phyloP scores from a whole-genome alignment of 2,113 vertebrate species.

The Cyanistes caeruleus region DNA sequence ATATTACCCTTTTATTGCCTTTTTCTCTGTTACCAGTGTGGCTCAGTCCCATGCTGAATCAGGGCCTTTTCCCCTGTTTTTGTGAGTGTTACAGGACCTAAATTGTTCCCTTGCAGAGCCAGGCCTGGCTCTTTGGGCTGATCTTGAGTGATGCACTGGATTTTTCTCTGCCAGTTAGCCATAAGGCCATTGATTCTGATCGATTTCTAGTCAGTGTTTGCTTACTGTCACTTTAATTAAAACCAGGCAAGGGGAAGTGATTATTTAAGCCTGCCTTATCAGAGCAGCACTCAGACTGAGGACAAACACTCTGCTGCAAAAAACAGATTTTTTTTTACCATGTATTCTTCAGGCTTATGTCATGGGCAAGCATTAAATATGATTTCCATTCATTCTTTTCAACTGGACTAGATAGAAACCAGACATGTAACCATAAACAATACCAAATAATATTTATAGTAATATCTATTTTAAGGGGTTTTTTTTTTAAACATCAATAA shows the following conservation, averaged over 20 bases:
- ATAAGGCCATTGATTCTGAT: slow-evolving; percentile 33
- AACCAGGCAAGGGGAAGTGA: slow-evolving; percentile 19
- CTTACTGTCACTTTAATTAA: slow-evolving; percentile 53
- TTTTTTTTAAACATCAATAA: not conserved
- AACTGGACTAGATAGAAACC: slow-evolving; percentile 4
- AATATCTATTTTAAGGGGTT: not conserved
- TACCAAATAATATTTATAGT: not conserved
- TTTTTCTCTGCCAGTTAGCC: not conserved
- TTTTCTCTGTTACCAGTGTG: not conserved
- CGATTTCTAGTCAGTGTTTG: slow-evolving; percentile 31
- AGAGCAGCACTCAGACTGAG: not conserved
- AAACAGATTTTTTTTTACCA: not conserved
- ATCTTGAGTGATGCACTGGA: not conserved
- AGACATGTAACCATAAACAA: not conserved
- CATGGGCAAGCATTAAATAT: not conserved
- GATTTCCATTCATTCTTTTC: slow-evolving; percentile 18
- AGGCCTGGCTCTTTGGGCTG: not conserved
- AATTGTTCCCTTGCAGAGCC: not conserved
- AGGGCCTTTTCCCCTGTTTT: not conserved
- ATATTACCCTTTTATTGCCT: not conserved
- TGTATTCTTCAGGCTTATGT: slow-evolving; percentile 13
- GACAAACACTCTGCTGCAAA: slow-evolving; percentile 28
- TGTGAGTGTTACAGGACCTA: not conserved
- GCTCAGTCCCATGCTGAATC: not conserved
- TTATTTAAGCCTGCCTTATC: slow-evolving; percentile 56